These are phyloP conservation scores for Apis laboriosa DNA, from an alignment of 1,140 invertebrate species.

Conservation along the genomic window DNA sequence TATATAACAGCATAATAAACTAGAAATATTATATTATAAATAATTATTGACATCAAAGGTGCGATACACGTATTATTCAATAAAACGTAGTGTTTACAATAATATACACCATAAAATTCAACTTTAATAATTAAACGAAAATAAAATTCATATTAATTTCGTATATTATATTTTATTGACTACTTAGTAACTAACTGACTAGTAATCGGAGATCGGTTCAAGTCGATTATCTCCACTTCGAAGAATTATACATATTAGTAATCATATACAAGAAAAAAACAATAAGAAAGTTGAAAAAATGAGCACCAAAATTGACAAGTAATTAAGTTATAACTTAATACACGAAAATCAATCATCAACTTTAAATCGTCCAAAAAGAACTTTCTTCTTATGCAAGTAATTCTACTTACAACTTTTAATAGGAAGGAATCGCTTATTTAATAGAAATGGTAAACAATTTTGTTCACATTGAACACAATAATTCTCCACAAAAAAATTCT, in stretches of 20 bases:
- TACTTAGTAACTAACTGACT: conserved; percentile 63
- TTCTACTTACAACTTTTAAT: too few species aligned
- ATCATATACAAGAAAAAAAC: background rate
- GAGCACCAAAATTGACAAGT: conserved; percentile 33
- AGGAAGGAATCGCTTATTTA: too few species aligned
- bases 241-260: background rate
- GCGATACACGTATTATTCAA: background rate
- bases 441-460: background rate
- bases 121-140: background rate
- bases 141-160: background rate
- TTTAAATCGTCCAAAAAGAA: too few species aligned
- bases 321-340: background rate
- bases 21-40: background rate
- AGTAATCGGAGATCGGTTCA: conserved; percentile 47
- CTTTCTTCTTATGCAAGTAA: background rate
- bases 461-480: background rate
- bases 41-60: background rate
- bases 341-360: background rate
- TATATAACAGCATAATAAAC: background rate
- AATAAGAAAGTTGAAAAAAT: background rate
- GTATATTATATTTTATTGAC: conserved; percentile 21
- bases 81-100: too few species aligned
- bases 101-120: background rate
- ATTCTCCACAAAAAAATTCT: background rate
- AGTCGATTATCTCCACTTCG: background rate